A percentile compares a stretch with the other conserved stretches of the same genome.
Conservation (phyloP, 2,888 invertebrate species). For the Agrilus biguttatus region DNA sequence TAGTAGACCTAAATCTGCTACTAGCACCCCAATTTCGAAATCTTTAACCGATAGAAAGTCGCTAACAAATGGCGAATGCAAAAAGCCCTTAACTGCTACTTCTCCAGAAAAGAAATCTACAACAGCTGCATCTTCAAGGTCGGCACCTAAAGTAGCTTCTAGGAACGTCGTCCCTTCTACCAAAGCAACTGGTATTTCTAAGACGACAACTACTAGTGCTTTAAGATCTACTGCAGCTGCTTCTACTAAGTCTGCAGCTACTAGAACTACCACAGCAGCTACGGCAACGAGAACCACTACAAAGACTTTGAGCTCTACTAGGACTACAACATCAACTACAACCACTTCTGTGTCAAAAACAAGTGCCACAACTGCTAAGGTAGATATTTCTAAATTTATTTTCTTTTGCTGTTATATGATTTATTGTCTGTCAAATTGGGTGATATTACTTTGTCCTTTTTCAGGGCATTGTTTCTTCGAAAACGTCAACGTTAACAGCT, state of each 20-base stretch:
- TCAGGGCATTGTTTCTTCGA: conserved; percentile 2
- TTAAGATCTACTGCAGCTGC: conserved; percentile 7
- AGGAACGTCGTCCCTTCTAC: not conserved
- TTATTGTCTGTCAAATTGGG: not conserved
- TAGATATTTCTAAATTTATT: conserved; percentile 3
- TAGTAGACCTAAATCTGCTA: conserved; percentile 8
- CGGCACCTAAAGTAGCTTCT: not conserved
- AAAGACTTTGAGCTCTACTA: conserved; percentile 9
- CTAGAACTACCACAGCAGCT: conserved; percentile 12
- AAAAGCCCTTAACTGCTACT: conserved; percentile 19
- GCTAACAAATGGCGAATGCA: conserved; percentile 40
- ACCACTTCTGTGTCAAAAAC: conserved; percentile 1
- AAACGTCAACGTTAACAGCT: conserved; percentile 10
- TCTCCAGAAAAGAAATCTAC: conserved; percentile 8
- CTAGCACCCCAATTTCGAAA: conserved; percentile 16
- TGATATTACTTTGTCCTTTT: not conserved
- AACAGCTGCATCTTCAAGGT: not conserved
- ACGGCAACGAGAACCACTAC: conserved; percentile 14
- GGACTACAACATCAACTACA: conserved; percentile 1
- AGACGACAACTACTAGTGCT: conserved; percentile 8
- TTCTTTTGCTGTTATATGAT: not conserved
- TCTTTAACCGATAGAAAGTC: conserved; percentile 34
- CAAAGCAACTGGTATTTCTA: conserved; percentile 6
- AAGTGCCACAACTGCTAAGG: conserved; percentile 11
- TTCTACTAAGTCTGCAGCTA: conserved; percentile 13